These are phyloP conservation scores for Scrobipalpa atriplicella DNA, from an alignment of 2,888 invertebrate species.

Conservation along the genomic window DNA sequence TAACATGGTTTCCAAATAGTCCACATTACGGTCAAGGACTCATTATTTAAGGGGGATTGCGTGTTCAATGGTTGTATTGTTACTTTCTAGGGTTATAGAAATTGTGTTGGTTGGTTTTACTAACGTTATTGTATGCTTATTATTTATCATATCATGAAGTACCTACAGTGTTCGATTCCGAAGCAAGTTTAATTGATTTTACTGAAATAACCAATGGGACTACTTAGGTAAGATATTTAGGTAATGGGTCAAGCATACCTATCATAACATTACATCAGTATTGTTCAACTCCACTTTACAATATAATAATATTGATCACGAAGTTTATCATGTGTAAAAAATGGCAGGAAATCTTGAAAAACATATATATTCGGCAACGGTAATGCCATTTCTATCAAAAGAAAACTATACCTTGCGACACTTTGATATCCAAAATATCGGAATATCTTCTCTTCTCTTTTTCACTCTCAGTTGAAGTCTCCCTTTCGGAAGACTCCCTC, in stretches of 20 bases:
- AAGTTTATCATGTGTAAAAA: no score
- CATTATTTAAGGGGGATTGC: background rate
- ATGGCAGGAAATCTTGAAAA: no score
- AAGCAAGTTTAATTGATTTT: no score
- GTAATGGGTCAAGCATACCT: no score
- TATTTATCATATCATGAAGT: background rate
- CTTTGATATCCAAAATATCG: constrained; percentile 74
- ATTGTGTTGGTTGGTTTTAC: background rate
- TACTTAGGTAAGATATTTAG: no score
- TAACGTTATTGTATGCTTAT: constrained; percentile 1
- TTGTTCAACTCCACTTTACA: no score
- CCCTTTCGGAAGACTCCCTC: constrained; percentile 74
- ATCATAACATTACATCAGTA: no score
- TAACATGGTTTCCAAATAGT: background rate
- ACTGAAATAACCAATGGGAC: no score
- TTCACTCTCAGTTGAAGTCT: constrained; percentile 75
- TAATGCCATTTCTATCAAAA: background rate
- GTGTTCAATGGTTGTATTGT: background rate
- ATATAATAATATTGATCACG: no score
- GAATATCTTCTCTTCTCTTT: constrained; percentile 74
- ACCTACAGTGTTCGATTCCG: no score
- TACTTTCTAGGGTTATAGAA: background rate
- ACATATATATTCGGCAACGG: no score
- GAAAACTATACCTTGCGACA: constrained; percentile 63
- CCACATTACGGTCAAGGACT: background rate